phyloP scores from a whole-genome alignment of 30 jellyfish, hydroid and myxozoan species.

The Euphysa ruthae region DNA sequence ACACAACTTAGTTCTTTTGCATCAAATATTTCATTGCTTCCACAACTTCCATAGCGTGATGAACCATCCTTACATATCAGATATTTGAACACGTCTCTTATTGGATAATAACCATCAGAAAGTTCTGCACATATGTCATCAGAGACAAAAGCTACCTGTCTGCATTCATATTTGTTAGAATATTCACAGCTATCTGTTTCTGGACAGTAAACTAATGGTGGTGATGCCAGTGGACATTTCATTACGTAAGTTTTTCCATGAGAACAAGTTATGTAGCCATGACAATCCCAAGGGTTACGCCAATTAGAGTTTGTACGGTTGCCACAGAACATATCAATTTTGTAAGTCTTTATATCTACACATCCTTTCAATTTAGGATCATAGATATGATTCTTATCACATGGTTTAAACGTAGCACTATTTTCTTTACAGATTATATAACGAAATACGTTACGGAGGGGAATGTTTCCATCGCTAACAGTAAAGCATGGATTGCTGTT shows the following conservation, averaged over 20 bases:
- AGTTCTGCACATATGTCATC: conserved; percentile 33
- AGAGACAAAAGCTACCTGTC: background rate
- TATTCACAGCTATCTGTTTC: background rate
- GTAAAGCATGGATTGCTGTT: conserved; percentile 1
- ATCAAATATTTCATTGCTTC: conserved; percentile 38
- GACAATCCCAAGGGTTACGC: conserved; percentile 16
- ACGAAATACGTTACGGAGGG: background rate
- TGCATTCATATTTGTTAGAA: background rate
- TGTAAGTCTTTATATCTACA: background rate
- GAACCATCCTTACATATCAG: conserved; percentile 40
- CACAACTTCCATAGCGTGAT: conserved; percentile 38
- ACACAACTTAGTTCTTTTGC: conserved; percentile 7
- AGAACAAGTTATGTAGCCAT: conserved; percentile 3
- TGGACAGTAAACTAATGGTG: conserved; percentile 5
- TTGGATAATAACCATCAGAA: conserved; percentile 65
- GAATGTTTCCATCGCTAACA: conserved; percentile 1
- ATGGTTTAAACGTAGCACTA: background rate
- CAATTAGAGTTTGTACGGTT: conserved; percentile 6
- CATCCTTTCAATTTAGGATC: conserved; percentile 6
- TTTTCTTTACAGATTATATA: background rate
- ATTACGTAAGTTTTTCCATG: background rate
- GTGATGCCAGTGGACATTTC: background rate
- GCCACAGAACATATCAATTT: background rate
- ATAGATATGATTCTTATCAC: background rate
- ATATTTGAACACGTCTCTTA: conserved; percentile 55